phyloP scores from a whole-genome alignment of 2,797 vertebrate species.

The Neostethus bicornis region DNA sequence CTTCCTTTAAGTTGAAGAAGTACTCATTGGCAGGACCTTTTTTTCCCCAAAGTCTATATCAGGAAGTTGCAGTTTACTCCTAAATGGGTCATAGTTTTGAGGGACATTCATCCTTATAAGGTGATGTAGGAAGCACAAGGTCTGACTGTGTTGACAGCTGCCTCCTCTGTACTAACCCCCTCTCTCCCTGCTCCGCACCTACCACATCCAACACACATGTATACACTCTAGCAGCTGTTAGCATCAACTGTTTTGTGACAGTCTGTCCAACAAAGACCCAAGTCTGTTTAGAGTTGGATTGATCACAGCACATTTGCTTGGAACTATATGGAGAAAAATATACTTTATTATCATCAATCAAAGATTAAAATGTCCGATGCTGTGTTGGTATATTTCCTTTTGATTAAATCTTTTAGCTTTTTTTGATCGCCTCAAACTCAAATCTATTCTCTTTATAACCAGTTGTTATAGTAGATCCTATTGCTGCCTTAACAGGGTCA shows the following conservation, averaged over 20 bases:
- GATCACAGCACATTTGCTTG: neutral
- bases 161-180: conserved; percentile 29
- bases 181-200: too few relatives aligned
- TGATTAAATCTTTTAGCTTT: neutral
- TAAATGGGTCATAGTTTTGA: conserved; percentile 65
- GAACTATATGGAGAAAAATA: too few relatives aligned
- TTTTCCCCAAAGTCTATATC: conserved; percentile 60
- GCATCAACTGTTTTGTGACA: conserved; percentile 72
- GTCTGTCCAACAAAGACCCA: conserved; percentile 28
- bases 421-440: neutral
- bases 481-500: neutral
- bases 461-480: neutral
- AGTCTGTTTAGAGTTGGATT: conserved; percentile 55
- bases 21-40: conserved; percentile 51
- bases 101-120: conserved; percentile 77
- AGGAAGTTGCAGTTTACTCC: conserved; percentile 58
- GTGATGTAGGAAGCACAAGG: conserved; percentile 63
- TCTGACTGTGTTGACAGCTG: conserved; percentile 76
- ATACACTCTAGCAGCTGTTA: conserved; percentile 71
- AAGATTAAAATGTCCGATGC: too few relatives aligned
- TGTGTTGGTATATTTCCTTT: neutral
- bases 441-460: neutral
- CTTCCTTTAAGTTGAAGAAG: conserved; percentile 25
- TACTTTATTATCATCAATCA: neutral
- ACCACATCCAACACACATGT: conserved; percentile 31